Evolutionary conservation across 2,113 vertebrate genomes (phyloP), one percentile per base, ranked within the genome.

Genomic region (Amblyornis subalaris): DNA sequence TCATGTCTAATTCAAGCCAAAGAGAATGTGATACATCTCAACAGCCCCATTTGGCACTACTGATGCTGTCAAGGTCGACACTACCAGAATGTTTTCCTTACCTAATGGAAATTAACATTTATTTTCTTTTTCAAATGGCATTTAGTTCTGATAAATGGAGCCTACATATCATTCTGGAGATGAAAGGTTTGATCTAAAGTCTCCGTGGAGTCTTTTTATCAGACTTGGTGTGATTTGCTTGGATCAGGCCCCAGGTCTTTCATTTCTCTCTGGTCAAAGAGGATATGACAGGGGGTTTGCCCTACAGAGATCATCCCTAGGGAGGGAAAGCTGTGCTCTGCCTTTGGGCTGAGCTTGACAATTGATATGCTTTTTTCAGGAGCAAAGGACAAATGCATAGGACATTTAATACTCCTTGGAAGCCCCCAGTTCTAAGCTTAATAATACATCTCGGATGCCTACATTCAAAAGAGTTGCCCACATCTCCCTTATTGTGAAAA

Each of bases 181-280:
- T n/a, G 18, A 75, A 85, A 65, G 6, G 1, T 60, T 91, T 76
- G 20, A 35, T 88, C 31, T 42, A 65, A 75, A 72, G 29, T 20
- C 44, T 4, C 0, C 28, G 13, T 13, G 2, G 11, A 65, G 19
- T 35, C 57, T 85, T 88, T 91, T 70, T 16, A 38, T 72, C 38
- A 54, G 53, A 25, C 14, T 66, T 17, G 13, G 20, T 66, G 21
- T 48, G 5, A 9, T 65, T 53, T 60, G 3, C 40, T 75, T 57
- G 50, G 25, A 58, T 75, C n/a, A 65, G 31, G 31, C 36, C 24
- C 22, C 26, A 54, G 7, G 16, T 36, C 31, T 77, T 89, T 47
- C 0, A 0, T n/a, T 82, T 66, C 35, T 14, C 26, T 47, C 28
- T n/a, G 9, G 20, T 33, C 36, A 33, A 55, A 75, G 36, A 20